phyloP scores from a whole-genome alignment of 2,888 invertebrate genomes.

The Conchocele bisecta region DNA sequence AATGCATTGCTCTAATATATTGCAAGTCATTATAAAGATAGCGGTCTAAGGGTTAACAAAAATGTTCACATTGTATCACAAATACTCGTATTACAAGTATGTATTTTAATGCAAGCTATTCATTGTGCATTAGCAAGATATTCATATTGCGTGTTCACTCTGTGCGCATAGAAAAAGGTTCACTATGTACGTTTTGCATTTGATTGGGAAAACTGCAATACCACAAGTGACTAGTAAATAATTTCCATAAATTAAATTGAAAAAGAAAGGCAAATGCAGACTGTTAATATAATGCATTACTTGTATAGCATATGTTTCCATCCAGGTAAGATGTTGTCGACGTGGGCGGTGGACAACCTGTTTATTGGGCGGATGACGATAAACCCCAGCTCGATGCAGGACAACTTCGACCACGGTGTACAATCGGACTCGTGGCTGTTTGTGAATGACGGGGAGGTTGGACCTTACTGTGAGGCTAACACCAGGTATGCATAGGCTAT shows the following conservation, averaged over 20 bases:
- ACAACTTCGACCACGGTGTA: conserved; percentile 73
- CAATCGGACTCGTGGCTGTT: conserved; percentile 81
- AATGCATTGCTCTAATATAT: no score
- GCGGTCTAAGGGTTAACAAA: no score
- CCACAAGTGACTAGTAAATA: neutral
- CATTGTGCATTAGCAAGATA: no score
- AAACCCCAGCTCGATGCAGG: conserved; percentile 78
- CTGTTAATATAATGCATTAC: neutral
- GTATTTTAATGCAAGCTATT: no score
- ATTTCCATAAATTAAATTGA: neutral
- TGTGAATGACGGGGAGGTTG: conserved; percentile 81
- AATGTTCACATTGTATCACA: no score
- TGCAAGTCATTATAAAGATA: no score
- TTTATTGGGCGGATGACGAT: conserved; percentile 81
- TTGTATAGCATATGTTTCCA: conserved; percentile 4
- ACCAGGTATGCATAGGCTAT: no score
- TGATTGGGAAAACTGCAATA: no score
- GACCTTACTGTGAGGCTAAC: conserved; percentile 76
- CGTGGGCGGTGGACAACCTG: conserved; percentile 83
- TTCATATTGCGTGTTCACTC: no score
- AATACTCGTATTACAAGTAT: no score
- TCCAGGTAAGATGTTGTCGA: conserved; percentile 78
- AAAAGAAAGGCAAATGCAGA: neutral
- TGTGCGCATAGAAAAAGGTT: no score
- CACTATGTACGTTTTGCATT: no score